Base-by-base conservation (phyloP, 2,888 invertebrate species). In the Limulus polyphemus region DNA sequence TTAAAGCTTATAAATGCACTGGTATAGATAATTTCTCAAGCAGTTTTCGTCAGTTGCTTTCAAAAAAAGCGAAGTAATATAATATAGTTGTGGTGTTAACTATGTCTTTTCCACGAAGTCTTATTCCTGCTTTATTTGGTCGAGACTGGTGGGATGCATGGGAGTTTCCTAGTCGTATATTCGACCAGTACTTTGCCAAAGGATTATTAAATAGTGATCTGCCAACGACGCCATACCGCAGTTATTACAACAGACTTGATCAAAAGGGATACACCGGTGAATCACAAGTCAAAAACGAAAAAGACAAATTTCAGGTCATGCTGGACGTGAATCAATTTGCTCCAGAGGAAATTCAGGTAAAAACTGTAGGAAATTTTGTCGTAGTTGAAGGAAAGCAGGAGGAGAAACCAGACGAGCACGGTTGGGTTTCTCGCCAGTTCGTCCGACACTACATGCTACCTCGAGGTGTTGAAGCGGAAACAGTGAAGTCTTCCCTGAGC, bases 321-420 rank as follows among this genome's bases (percentile, higher is more conserved):
- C 17, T 87, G 60, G 87, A 88, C 71, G 85, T 88, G 14, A 85
- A 85, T 72, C 86, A 87, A 70, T 88, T 88, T 75, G 72, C 83
- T 1, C 88, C 88, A 0, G 83, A 84, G 64, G 88, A 88, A 76
- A 83, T 88, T 67, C 83, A 83, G 0, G 87, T 88, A 0, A 88
- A 87, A 74, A 83, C 85, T 0, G 79, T 81, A 51, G 84, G 85
- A 74, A 83, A 83, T 74, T 80, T 79, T 65, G 81, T 88, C 1
- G 83, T 86, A 48, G 75, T 80, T 2, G 85, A 87, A 73, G 88
- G 88, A 58, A 88, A 85, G 73, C 90, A 90, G 74, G 88, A 89
- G 73, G 90, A 90, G 74, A 87, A 86, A 70, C 84, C 83, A 68
- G 90, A 90, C 74, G 88, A 90, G 70, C 89, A 90, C 70, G 88